Percentiles rank a stretch among this genome's conserved stretches.
These are phyloP conservation scores for Scopus umbretta DNA, from an alignment of 2,113 vertebrate genomes.

Conservation along the genomic window DNA sequence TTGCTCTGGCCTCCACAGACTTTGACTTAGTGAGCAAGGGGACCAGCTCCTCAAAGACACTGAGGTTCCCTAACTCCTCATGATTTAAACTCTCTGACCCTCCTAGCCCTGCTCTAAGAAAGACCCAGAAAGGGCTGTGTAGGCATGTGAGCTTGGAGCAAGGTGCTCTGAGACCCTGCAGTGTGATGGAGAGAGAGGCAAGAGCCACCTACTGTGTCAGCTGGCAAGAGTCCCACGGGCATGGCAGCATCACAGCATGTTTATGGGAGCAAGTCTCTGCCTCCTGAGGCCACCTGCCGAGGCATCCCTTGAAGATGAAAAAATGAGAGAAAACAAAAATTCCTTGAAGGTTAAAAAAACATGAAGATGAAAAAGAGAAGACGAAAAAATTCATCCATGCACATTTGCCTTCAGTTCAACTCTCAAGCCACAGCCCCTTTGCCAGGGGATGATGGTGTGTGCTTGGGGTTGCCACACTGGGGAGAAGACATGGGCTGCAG, in stretches of 20 bases:
- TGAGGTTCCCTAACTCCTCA: background rate
- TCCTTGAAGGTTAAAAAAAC: background rate
- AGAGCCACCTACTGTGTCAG: rapidly evolving
- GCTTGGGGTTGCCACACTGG: background rate
- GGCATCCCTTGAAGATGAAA: background rate
- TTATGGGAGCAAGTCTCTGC: background rate
- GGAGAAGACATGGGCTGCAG: background rate
- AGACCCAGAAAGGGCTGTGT: background rate
- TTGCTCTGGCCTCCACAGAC: background rate
- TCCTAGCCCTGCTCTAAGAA: background rate
- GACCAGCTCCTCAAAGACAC: background rate
- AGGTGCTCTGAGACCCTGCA: background rate
- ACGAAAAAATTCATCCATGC: rapidly evolving
- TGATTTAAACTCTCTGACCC: background rate
- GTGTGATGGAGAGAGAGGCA: background rate
- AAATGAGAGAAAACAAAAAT: no score
- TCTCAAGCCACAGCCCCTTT: background rate
- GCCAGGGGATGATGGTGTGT: background rate
- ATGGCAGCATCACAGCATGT: background rate
- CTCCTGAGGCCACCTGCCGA: background rate
- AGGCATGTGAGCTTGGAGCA: background rate
- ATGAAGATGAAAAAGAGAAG: background rate
- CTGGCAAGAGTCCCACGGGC: background rate
- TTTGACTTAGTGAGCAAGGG: background rate
- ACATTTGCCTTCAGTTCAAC: background rate